Conservation (phyloP, 2,797 vertebrate species). For the Carduelis carduelis region DNA sequence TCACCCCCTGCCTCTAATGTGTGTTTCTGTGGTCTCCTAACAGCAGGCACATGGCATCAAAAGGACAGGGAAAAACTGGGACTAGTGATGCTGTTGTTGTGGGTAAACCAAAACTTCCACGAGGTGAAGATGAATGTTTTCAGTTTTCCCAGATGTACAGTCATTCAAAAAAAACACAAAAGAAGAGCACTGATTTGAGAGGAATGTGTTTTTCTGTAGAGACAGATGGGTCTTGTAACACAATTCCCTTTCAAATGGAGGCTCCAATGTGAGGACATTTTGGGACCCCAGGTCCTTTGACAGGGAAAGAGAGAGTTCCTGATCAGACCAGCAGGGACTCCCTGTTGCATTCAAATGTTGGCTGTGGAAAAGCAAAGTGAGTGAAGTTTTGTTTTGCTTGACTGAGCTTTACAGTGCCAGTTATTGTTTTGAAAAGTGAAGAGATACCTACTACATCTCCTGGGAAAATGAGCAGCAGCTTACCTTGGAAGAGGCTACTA, state of each 20-base stretch:
- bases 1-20: too few species aligned
- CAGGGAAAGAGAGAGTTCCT: neutral
- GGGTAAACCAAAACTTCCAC: neutral
- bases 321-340: constrained; percentile 3
- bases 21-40: neutral
- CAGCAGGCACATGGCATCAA: neutral
- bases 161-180: neutral
- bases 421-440: constrained; percentile 44
- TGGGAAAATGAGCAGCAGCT: constrained; percentile 32
- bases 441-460: constrained; percentile 7
- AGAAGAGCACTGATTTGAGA: neutral
- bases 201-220: neutral
- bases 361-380: neutral
- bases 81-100: neutral
- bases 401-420: neutral
- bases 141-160: neutral
- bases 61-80: neutral
- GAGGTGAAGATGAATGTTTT: neutral
- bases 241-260: neutral
- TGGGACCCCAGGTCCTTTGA: neutral
- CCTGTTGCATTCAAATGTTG: neutral
- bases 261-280: neutral
- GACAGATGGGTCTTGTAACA: neutral
- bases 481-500: neutral
- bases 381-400: constrained; percentile 30